Percentiles rank a stretch among this genome's conserved stretches.
Conservation (phyloP, 2,113 vertebrate genomes). For the Triplophysa dalaica region DNA sequence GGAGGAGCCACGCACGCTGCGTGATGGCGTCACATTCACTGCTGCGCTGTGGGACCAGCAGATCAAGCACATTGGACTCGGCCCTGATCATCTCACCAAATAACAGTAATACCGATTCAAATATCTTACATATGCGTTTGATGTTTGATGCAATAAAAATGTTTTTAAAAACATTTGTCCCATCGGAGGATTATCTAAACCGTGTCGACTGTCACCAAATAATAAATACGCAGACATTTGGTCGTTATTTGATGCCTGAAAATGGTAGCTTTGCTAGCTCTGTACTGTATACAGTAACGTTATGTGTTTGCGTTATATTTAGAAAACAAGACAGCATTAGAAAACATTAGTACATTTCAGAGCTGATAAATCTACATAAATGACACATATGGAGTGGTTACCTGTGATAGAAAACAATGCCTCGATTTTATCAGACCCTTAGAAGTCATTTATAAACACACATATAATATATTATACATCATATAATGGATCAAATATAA, state of each 20-base stretch:
- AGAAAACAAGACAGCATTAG: not conserved
- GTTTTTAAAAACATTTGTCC: not conserved
- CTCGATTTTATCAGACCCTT: not conserved
- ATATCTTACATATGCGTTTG: not conserved
- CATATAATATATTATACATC: no score
- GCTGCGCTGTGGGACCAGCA: not conserved
- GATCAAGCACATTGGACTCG: conserved; percentile 9
- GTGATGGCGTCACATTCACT: conserved; percentile 38
- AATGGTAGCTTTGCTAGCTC: conserved; percentile 16
- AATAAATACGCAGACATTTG: not conserved
- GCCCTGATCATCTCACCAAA: conserved; percentile 21
- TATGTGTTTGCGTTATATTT: not conserved
- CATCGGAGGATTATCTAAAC: not conserved
- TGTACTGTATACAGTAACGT: no score
- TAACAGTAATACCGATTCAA: conserved; percentile 35
- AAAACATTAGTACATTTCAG: not conserved
- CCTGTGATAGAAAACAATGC: not conserved
- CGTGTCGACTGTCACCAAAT: not conserved
- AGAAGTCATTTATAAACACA: no score
- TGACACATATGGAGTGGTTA: not conserved
- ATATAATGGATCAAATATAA: not conserved
- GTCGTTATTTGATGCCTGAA: not conserved
- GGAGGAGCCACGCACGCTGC: conserved; percentile 15
- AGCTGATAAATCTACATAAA: not conserved
- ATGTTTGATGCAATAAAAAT: not conserved